Base-by-base conservation (phyloP, 2,797 vertebrate genomes). In the Rhinichthys osculus region DNA sequence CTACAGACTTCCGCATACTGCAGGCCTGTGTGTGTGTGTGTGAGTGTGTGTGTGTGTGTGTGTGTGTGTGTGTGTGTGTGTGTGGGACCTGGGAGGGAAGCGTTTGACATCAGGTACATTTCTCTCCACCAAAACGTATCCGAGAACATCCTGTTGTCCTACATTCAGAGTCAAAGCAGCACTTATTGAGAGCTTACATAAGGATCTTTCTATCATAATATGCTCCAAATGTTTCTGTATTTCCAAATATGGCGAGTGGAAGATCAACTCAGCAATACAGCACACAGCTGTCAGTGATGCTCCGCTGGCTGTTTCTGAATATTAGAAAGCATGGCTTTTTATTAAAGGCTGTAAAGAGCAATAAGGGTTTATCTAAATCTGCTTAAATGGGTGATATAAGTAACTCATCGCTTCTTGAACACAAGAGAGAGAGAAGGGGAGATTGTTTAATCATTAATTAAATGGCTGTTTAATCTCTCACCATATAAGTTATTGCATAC, bases 1-100 rank as follows among this genome's bases (percentile, higher is more conserved):
- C 70, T 64, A 42, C 57, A 50, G 40, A 83, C 82, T 76, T 77
- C 71, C 82, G 74, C 74, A 70, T 78, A 70, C 59, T 77, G 72
- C 16, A 67, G 30, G 27, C 33, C 59, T 77, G 42, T 21, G 21
- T n/a, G n/a, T n/a, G n/a, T n/a, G n/a, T n/a, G n/a, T n/a, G n/a
- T n/a, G n/a, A n/a, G n/a, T n/a, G n/a, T n/a, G n/a, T 66, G 42
- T 77, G 81, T 74, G 69, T 62, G 69, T 44, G 81, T 40, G 81
- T 35, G 73, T 8, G 21, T 40, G 27, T 7, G 40, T 30, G 35
- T 5, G 35, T 74, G 42, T 19, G 44, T 2, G 74, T 23, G 52
- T n/a, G 74, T 23, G 72, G 21, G 23, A 44, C 5, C 81, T 72
- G n/a, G n/a, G n/a, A n/a, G 69, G 52, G 69, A 82, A 82, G 23